Conservation (phyloP, 2,888 invertebrate species). For the Pterobdella sp. region DNA sequence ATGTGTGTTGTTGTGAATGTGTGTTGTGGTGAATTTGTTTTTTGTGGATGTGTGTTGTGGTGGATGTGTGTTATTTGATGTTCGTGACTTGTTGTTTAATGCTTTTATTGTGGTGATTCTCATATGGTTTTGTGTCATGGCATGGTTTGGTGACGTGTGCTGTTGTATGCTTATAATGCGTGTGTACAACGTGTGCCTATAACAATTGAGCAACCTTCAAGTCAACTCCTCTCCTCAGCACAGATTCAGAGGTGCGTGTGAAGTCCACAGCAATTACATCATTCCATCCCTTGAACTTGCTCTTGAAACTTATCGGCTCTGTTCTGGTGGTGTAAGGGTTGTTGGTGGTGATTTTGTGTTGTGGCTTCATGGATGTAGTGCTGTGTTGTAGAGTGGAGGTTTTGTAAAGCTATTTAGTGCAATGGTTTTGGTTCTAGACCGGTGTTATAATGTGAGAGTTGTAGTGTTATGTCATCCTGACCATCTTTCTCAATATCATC, state of each 20-base stretch:
- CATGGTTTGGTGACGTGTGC: too few relatives aligned
- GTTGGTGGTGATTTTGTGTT: background rate
- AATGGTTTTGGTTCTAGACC: background rate
- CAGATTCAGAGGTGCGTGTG: slow-evolving; percentile 93
- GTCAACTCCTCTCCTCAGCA: slow-evolving; percentile 89
- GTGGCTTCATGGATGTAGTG: background rate
- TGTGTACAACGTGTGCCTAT: too few relatives aligned
- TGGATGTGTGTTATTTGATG: background rate
- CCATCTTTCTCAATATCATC: too few relatives aligned
- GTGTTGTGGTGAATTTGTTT: background rate
- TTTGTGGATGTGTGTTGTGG: background rate
- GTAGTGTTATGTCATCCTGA: background rate
- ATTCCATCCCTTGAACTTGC: slow-evolving; percentile 94
- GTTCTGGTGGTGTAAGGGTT: slow-evolving; percentile 42
- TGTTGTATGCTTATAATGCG: too few relatives aligned
- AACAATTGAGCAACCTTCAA: slow-evolving; percentile 56
- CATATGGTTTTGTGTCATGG: too few relatives aligned
- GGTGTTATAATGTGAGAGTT: background rate
- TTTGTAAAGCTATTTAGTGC: background rate
- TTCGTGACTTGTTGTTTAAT: too few relatives aligned
- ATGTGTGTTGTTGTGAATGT: too few relatives aligned
- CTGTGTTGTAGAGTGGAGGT: too few relatives aligned
- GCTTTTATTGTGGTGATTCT: too few relatives aligned
- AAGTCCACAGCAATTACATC: slow-evolving; percentile 96
- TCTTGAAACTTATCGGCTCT: slow-evolving; percentile 71